A percentile compares a stretch with the other conserved stretches of the same genome.
These are phyloP conservation scores for Steatornis caripensis DNA, from an alignment of 2,113 vertebrate species.

Conservation along the genomic window DNA sequence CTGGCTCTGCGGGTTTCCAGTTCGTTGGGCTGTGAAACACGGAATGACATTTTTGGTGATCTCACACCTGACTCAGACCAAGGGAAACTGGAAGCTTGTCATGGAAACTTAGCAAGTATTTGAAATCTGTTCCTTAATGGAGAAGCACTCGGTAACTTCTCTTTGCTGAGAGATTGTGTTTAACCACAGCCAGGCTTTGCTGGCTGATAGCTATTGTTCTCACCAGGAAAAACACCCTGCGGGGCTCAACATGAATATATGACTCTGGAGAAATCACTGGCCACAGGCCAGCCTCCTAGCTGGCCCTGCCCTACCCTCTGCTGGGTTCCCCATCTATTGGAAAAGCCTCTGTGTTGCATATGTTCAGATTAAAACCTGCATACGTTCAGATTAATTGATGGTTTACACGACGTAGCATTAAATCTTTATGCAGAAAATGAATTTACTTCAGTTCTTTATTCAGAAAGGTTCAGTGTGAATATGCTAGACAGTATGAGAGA, in stretches of 20 bases:
- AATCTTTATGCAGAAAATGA: not conserved
- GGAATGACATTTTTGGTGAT: not conserved
- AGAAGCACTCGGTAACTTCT: not conserved
- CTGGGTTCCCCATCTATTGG: not conserved
- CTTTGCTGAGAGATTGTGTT: not conserved
- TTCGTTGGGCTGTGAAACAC: not conserved
- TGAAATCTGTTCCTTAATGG: not conserved
- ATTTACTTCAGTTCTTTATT: conserved; percentile 7
- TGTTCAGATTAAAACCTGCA: not conserved
- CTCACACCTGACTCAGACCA: not conserved
- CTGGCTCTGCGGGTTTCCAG: accelerated
- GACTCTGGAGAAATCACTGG: not conserved
- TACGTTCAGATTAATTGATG: not conserved
- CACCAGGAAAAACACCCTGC: not conserved
- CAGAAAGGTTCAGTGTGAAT: not conserved
- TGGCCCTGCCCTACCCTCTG: not conserved
- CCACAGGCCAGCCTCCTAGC: not conserved
- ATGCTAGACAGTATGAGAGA: not conserved
- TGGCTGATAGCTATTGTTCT: not conserved
- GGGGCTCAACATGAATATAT: not conserved
- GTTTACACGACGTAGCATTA: not conserved
- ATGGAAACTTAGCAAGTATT: not conserved
- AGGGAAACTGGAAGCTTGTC: not conserved
- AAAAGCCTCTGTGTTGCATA: not conserved
- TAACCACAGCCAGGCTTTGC: not conserved